Percentiles rank a stretch among this genome's conserved stretches.
Evolutionary conservation across 2,888 invertebrate species (phyloP).

Genomic region (Heliconius charithonia): DNA sequence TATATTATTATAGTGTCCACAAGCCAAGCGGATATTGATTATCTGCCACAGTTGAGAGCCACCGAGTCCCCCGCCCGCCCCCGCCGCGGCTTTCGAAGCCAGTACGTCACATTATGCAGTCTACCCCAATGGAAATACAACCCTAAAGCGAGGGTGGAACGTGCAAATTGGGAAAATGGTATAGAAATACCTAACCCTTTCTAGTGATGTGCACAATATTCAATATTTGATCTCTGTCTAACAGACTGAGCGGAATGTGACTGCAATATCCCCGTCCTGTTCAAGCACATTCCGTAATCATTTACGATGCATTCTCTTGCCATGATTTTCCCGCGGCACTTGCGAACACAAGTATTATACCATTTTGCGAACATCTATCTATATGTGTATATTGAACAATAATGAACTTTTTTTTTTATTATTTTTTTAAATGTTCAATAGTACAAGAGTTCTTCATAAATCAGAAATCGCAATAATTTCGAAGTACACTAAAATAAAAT

Average conservation of each 20-base stretch:
- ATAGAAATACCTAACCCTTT: constrained; percentile 61
- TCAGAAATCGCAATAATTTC: neutral
- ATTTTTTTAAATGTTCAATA: neutral
- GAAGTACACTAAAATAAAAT: neutral
- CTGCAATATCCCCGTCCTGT: constrained; percentile 77
- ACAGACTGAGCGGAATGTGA: constrained; percentile 75
- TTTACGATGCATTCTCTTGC: constrained; percentile 82
- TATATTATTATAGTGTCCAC: constrained; percentile 84
- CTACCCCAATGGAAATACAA: constrained; percentile 57
- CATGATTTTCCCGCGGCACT: constrained; percentile 80
- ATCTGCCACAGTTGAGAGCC: constrained; percentile 85
- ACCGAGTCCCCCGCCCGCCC: constrained; percentile 70
- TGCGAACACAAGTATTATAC: constrained; percentile 63
- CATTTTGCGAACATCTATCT: constrained; percentile 54
- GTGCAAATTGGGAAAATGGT: constrained; percentile 60
- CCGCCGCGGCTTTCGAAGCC: constrained; percentile 49
- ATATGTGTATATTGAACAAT: constrained; percentile 8
- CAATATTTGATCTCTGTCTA: constrained; percentile 84
- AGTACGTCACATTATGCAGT: constrained; percentile 62
- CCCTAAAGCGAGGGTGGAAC: constrained; percentile 59
- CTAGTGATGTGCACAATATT: constrained; percentile 64
- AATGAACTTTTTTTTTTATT: neutral
- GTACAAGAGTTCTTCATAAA: neutral
- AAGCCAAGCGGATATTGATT: constrained; percentile 85
- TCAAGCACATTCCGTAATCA: constrained; percentile 81